These are phyloP conservation scores for Macrophya annulata DNA, from an alignment of 2,888 invertebrate genomes.

Conservation along the genomic window DNA sequence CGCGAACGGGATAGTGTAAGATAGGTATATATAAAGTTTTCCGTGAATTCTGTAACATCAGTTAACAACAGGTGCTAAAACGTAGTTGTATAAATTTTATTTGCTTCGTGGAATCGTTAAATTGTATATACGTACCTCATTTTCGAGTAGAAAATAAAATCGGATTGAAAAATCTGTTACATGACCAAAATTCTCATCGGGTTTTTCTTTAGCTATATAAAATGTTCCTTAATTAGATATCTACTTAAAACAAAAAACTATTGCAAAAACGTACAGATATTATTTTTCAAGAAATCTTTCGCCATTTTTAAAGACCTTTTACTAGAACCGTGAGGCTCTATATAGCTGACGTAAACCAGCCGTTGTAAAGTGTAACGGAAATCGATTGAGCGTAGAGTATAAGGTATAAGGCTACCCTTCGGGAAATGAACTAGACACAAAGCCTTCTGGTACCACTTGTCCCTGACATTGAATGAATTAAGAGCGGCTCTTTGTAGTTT, in stretches of 20 bases:
- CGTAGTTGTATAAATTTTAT: background rate
- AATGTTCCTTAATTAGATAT: background rate
- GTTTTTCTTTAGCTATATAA: background rate
- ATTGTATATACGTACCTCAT: no score
- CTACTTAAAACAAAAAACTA: no score
- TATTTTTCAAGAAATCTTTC: background rate
- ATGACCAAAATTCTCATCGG: background rate
- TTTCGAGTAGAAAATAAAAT: background rate
- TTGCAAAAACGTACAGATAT: background rate
- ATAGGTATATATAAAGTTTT: background rate
- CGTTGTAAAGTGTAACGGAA: conserved; percentile 35
- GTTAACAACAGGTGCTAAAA: background rate
- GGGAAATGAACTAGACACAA: conserved; percentile 6
- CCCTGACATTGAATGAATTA: conserved; percentile 37
- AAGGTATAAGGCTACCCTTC: conserved; percentile 20
- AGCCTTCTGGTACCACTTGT: background rate
- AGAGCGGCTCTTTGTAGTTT: background rate
- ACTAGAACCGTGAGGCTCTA: conserved; percentile 11
- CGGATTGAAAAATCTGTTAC: background rate
- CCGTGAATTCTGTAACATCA: background rate
- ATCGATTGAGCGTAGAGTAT: conserved; percentile 29
- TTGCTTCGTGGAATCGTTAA: background rate
- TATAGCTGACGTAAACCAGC: background rate
- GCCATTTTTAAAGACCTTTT: conserved; percentile 9
- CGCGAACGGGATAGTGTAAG: background rate